Conservation (phyloP, 2,888 invertebrate genomes). For the Dorcus hopei region DNA sequence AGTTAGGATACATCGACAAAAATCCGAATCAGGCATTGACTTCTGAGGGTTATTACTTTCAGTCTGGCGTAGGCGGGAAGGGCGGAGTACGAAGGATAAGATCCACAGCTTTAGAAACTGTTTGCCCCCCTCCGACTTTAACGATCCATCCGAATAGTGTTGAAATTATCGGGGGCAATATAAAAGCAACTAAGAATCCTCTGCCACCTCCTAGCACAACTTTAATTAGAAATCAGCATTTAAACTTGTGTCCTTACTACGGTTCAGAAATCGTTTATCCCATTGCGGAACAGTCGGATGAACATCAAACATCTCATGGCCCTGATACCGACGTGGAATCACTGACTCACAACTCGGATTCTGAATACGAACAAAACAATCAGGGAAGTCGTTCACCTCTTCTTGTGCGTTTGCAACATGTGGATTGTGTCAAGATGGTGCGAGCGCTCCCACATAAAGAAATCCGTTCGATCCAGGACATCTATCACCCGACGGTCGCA, state of each 20-base stretch:
- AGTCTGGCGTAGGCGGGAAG: conserved; percentile 32
- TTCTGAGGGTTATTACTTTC: conserved; percentile 44
- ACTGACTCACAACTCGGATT: conserved; percentile 58
- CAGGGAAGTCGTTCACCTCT: conserved; percentile 68
- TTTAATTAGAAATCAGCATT: conserved; percentile 66
- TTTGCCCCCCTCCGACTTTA: conserved; percentile 68
- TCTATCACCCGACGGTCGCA: conserved; percentile 21
- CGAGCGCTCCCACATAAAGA: conserved; percentile 26
- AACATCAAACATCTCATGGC: conserved; percentile 65
- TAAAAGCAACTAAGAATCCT: conserved; percentile 60
- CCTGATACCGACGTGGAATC: conserved; percentile 61
- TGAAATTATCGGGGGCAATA: conserved; percentile 67
- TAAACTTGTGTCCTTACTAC: conserved; percentile 66
- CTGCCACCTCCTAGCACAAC: conserved; percentile 70
- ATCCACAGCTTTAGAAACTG: conserved; percentile 68
- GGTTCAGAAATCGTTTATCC: conserved; percentile 79
- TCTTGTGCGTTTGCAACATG: conserved; percentile 51
- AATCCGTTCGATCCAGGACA: conserved; percentile 19
- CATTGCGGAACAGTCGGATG: conserved; percentile 81
- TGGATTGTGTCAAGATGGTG: conserved; percentile 50
- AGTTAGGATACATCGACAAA: conserved; percentile 53
- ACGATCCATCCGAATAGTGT: conserved; percentile 80
- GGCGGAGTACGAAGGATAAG: conserved; percentile 65
- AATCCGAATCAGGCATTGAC: conserved; percentile 45
- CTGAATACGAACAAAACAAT: conserved; percentile 67